Evolutionary conservation across 2,888 invertebrate genomes (phyloP).

Genomic region (Caenorhabditis sp.): DNA sequence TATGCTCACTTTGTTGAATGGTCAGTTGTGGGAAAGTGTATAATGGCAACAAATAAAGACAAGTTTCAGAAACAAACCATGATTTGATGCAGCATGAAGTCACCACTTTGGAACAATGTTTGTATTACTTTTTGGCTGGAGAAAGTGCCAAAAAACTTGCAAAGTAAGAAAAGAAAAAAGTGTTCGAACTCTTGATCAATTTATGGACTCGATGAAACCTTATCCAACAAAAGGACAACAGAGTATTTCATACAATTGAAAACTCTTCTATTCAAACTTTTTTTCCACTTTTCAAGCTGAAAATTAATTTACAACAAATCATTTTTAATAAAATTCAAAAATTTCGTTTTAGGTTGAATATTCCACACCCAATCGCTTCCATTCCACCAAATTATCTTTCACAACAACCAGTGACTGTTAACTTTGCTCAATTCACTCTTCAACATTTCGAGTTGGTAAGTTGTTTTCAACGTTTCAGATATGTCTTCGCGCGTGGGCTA

Average conservation of each 20-base stretch:
- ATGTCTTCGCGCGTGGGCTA: no score
- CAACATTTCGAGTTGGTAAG: slow-evolving; percentile 69
- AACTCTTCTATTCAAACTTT: no score
- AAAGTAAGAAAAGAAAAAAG: slow-evolving; percentile 17
- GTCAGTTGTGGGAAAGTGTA: slow-evolving; percentile 11
- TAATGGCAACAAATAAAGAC: not conserved
- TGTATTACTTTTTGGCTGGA: slow-evolving; percentile 69
- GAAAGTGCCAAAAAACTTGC: slow-evolving; percentile 55
- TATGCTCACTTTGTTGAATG: slow-evolving; percentile 53
- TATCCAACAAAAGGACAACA: no score
- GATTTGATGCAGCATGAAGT: slow-evolving; percentile 61
- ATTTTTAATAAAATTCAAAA: no score
- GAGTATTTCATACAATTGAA: no score
- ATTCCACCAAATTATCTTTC: slow-evolving; percentile 65
- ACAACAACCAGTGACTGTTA: slow-evolving; percentile 57
- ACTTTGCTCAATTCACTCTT: slow-evolving; percentile 66
- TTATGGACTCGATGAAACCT: no score
- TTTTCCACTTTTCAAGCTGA: no score
- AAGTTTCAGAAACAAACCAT: slow-evolving; percentile 25
- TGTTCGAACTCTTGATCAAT: no score
- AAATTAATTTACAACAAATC: no score
- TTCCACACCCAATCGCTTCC: slow-evolving; percentile 68
- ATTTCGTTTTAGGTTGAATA: slow-evolving; percentile 52
- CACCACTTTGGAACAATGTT: slow-evolving; percentile 67
- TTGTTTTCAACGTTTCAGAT: no score